Base-by-base conservation (phyloP, 2,888 invertebrate genomes). In the Odontothrips loti region DNA sequence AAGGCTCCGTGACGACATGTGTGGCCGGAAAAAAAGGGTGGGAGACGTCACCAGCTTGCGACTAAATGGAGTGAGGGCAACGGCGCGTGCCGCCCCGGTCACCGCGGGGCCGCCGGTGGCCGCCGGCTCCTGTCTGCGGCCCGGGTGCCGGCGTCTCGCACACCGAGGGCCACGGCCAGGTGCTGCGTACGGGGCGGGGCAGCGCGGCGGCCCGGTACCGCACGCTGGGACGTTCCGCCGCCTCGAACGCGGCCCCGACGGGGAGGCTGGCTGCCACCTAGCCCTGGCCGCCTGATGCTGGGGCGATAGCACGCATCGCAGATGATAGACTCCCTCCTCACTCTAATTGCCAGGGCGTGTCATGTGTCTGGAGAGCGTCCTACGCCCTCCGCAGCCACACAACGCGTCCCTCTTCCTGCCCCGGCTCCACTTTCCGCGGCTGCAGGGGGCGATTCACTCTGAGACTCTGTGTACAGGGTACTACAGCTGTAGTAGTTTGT, bases 261-360 rank as follows among this genome's bases (percentile, higher is more conserved):
- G 51, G 34, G 34, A 43, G 34, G 34, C 34, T 43, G 34, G 34
- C 3, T 43, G 34, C 34, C 34, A 6, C 34, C 34, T 2, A 6
- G n/a, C n/a, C n/a, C n/a, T n/a, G n/a, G 34, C 34, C 34, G 6
- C 34, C 34, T 43, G 34, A 43, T 43, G 34, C 34, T 43, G 34
- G 15, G 58, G 58, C 58, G 58, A 58, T 58, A 58, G 34, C 58
- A 58, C 23, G 68, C 68, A 75, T 27, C 23, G 68, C 68, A 75
- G 68, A 75, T 75, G 68, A 75, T 75, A 75, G 68, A 27, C 23
- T 75, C 68, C 68, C 34, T 43, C 58, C 58, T 17, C 58, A 58
- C 17, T 12, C 68, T 75, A 75, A 75, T 75, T 75, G 68, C 68
- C 68, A 27, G 68, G 12, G 23, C 23, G 68, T 9, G 68, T 75